Base-by-base conservation (phyloP, 2,888 invertebrate species). In the Patella ulyssiponensis region DNA sequence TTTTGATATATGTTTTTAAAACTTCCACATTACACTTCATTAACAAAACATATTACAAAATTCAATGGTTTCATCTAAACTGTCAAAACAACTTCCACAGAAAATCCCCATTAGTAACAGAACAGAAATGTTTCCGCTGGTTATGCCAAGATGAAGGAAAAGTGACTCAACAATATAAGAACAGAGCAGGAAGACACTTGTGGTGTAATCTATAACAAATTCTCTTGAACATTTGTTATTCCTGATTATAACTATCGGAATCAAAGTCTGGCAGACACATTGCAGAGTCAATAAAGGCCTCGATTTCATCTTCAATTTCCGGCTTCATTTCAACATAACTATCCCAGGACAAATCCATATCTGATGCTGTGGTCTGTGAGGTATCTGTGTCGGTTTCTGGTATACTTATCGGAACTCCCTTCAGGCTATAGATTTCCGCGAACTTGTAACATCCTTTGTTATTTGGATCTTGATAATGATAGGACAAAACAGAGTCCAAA, bases 401-500 rank as follows among this genome's bases (percentile, higher is more conserved):
- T 44, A 81, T 58, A 64, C 78, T 75, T 14, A 82, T 69, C 15
- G 78, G 77, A 9, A 77, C 73, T 58, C 78, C 74, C 54, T 83
- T 79, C 52, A 83, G 80, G 70, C 81, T 80, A 74, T 80, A 86
- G 27, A 86, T 85, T 75, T 86, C 85, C 33, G 83, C 82, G 74
- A 86, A 82, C 71, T 82, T 83, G 72, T 79, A 83, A 72, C 82
- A 80, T 52, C 79, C 69, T 20, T 64, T 77, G 71, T 83, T 79
- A n/a, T 76, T 78, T 64, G 83, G 84, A 64, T 88, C 88, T 27
- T 81, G 82, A 77, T 90, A 90, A 77, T 89, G 85, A 74, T 87
- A 90, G 0, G 89, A 85, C 74, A 89, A 80, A 2, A 86, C 80
- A 0, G 90, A 87, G 54, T 90, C 89, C 86, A 88, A 88, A 70